These are phyloP conservation scores for Muricea muricata DNA, from an alignment of 92 coral and sea anemone species.

Conservation along the genomic window DNA sequence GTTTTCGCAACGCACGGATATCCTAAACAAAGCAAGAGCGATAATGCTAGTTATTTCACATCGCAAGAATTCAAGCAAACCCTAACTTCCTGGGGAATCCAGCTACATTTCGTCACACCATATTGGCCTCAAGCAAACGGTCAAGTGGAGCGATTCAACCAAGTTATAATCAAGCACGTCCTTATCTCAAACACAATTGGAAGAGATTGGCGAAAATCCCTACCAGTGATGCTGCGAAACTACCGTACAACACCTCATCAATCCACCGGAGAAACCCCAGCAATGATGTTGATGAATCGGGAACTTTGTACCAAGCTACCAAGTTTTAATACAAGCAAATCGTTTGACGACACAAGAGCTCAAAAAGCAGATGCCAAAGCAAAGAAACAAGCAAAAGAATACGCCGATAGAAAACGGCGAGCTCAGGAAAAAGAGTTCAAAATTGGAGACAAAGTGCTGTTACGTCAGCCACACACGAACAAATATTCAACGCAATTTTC, in stretches of 20 bases:
- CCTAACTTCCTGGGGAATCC: constrained; percentile 38
- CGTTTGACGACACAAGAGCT: not conserved
- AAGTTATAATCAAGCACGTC: constrained; percentile 6
- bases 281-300: constrained; percentile 29
- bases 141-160: constrained; percentile 46
- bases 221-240: constrained; percentile 30
- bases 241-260: constrained; percentile 43
- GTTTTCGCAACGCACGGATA: constrained; percentile 39
- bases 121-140: constrained; percentile 74
- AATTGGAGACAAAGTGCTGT: no score
- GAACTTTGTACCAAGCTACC: constrained; percentile 50
- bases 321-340: not conserved
- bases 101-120: constrained; percentile 34
- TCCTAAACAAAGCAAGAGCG: constrained; percentile 26
- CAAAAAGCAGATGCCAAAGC: not conserved
- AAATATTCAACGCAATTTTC: no score
- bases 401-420: no score
- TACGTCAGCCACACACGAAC: no score
- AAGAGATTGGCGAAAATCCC: constrained; percentile 41
- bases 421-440: no score
- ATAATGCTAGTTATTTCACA: constrained; percentile 48
- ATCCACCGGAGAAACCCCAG: constrained; percentile 38
- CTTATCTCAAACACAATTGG: not conserved
- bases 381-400: not conserved
- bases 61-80: constrained; percentile 24